Conservation (phyloP, 2,113 vertebrate species). For the Perca schrenkii region DNA sequence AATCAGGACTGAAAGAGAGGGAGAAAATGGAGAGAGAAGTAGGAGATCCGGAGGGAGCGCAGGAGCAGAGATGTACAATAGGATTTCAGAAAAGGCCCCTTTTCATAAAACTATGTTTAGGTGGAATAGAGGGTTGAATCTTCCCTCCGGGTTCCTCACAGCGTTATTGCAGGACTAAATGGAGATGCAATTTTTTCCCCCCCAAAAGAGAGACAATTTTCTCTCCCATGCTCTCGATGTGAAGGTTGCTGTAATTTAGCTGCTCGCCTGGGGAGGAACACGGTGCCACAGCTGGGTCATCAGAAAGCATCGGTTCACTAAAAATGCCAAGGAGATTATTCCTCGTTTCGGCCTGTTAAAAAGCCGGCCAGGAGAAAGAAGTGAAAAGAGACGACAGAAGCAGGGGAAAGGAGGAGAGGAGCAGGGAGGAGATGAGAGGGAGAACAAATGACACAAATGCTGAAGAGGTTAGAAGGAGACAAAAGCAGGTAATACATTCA, state of each 20-base stretch:
- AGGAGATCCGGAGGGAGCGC: background rate
- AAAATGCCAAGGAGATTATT: constrained; percentile 65
- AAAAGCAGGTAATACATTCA: background rate
- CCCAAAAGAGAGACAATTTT: constrained; percentile 63
- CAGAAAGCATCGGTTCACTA: constrained; percentile 51
- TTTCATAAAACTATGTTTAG: constrained; percentile 42
- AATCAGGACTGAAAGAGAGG: background rate
- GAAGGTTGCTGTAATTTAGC: constrained; percentile 72
- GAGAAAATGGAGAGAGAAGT: background rate
- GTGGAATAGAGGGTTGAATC: constrained; percentile 38
- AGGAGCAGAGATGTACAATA: constrained; percentile 18
- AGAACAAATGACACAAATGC: background rate
- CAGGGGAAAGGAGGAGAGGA: too few relatives aligned
- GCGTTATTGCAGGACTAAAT: constrained; percentile 68
- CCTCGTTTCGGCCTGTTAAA: constrained; percentile 26
- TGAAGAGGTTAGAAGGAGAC: constrained; percentile 3
- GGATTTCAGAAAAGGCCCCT: constrained; percentile 7
- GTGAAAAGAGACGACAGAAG: background rate
- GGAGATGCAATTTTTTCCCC: constrained; percentile 53
- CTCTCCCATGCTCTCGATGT: constrained; percentile 51
- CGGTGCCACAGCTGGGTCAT: constrained; percentile 62
- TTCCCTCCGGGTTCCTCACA: constrained; percentile 41
- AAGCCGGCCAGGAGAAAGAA: background rate
- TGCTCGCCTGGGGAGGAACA: constrained; percentile 66
- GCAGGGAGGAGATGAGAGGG: background rate